Conservation (phyloP, 53 echinoderm and acorn worm genomes). For the Luidia sarsii region DNA sequence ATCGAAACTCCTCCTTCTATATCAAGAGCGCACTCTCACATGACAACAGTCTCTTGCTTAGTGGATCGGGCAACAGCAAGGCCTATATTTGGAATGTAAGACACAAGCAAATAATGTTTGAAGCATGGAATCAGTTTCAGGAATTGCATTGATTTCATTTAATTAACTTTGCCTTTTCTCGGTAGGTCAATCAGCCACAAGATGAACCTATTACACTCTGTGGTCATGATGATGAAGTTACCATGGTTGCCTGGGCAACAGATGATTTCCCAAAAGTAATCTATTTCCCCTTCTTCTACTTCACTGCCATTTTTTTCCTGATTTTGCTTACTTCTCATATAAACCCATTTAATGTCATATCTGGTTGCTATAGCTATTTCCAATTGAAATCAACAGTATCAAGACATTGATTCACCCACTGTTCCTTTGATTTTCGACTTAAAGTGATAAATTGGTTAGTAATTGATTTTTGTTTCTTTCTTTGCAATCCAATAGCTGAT, state of each 20-base stretch:
- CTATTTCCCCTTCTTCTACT: too few relatives aligned
- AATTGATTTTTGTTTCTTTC: too few relatives aligned
- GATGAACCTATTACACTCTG: slow-evolving; percentile 62
- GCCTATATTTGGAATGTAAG: slow-evolving; percentile 96
- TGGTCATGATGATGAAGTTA: slow-evolving; percentile 90
- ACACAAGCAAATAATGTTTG: too few relatives aligned
- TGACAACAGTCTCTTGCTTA: slow-evolving; percentile 78
- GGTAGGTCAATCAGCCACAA: slow-evolving; percentile 66
- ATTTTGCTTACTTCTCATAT: too few relatives aligned
- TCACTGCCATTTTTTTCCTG: background rate
- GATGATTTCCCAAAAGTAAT: slow-evolving; percentile 86
- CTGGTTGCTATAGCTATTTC: too few relatives aligned
- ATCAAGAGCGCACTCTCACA: slow-evolving; percentile 85
- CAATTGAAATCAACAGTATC: too few relatives aligned
- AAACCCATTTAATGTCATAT: too few relatives aligned
- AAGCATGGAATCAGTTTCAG: too few relatives aligned
- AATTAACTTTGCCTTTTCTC: background rate
- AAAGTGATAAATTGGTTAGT: too few relatives aligned
- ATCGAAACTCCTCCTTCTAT: slow-evolving; percentile 88
- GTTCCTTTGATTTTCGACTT: too few relatives aligned
- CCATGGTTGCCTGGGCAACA: slow-evolving; percentile 87
- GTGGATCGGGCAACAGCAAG: slow-evolving; percentile 85
- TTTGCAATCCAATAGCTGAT: slow-evolving; percentile 58
- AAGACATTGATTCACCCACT: too few relatives aligned
- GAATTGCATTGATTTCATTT: too few relatives aligned